A percentile compares a stretch with the other conserved stretches of the same genome.
Conservation (phyloP, 2,113 vertebrate genomes). For the Epinephelus cyanopodus region DNA sequence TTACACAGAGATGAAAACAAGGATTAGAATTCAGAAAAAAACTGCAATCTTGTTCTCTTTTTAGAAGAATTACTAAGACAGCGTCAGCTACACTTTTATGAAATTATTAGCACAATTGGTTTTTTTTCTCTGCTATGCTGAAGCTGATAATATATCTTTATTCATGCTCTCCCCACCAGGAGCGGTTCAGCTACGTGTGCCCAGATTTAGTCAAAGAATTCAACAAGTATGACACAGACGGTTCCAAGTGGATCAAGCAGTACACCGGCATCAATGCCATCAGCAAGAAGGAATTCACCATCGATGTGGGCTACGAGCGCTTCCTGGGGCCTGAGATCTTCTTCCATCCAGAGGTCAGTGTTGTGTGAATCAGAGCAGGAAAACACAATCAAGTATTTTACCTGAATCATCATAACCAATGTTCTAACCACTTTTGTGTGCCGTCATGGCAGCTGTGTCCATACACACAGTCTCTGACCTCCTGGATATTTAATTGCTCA, state of each 20-base stretch:
- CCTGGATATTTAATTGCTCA: too few species aligned
- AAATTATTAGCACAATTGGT: neutral
- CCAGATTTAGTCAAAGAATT: conserved; percentile 99
- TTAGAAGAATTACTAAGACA: neutral
- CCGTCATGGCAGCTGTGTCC: neutral
- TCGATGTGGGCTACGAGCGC: conserved; percentile 97
- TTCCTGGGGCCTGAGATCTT: conserved; percentile 99
- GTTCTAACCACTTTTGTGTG: neutral
- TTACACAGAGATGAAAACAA: neutral
- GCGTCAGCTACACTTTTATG: neutral
- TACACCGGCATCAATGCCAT: conserved; percentile 97
- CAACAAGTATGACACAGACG: conserved; percentile 97
- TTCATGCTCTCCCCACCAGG: conserved; percentile 77
- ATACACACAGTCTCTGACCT: neutral
- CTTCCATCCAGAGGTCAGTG: conserved; percentile 94
- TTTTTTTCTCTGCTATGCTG: neutral
- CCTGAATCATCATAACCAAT: neutral
- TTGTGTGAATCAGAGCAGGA: neutral
- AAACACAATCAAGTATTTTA: neutral
- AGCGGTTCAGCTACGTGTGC: conserved; percentile 97
- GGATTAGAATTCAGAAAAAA: neutral
- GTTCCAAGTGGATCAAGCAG: conserved; percentile 98
- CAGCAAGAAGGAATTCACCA: conserved; percentile 98
- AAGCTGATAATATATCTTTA: neutral
- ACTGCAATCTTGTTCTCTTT: neutral